Base-by-base conservation (phyloP, 2,113 vertebrate genomes). In the Laticauda colubrina region DNA sequence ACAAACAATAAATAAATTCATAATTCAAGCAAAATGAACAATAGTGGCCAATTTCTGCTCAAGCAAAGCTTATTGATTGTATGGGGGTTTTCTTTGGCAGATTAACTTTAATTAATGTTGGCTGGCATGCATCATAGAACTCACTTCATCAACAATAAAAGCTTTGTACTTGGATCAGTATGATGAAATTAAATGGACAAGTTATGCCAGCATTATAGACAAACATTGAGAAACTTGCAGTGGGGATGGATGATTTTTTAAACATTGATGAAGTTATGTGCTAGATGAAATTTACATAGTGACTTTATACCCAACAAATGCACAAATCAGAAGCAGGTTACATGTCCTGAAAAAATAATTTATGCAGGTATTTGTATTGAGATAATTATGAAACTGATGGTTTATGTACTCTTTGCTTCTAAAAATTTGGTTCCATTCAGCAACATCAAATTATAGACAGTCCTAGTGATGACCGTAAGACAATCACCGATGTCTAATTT, bases 391-490 rank as follows among this genome's bases (percentile, higher is more conserved):
- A 10, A 56, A 90, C 29, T 6, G 87, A 85, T 5, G 90, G 75
- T 89, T 85, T 92, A 92, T 92, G 86, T 29, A 89, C 1, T 14
- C 23, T 55, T 0, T 0, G 15, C 5, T 1, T 89, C 21, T 89
- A 75, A 91, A 95, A 93, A 48, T 24, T 57, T 23, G 45, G 4
- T 92, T 24, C 0, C 92, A 24, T 48, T 20, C 24, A 53, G 45
- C 14, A 24, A 55, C 34, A 48, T 88, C 91, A 89, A 95, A 94
- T 56, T 93, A 91, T 3, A 85, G 12, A 9, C 39, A 94, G 43
- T 89, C 4, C 1, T 53, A 23, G 14, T 53, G 18, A 9, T 54
- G n/a, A 55, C 20, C 18, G 9, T 21, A 54, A 54, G 29, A 54
- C 87, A 88, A 87, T 26, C 7, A 90, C 15, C 1, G 9, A 54